A percentile compares a stretch with the other conserved stretches of the same genome.
Evolutionary conservation across 2,113 vertebrate species (phyloP).

Genomic region (Apteryx owenii): DNA sequence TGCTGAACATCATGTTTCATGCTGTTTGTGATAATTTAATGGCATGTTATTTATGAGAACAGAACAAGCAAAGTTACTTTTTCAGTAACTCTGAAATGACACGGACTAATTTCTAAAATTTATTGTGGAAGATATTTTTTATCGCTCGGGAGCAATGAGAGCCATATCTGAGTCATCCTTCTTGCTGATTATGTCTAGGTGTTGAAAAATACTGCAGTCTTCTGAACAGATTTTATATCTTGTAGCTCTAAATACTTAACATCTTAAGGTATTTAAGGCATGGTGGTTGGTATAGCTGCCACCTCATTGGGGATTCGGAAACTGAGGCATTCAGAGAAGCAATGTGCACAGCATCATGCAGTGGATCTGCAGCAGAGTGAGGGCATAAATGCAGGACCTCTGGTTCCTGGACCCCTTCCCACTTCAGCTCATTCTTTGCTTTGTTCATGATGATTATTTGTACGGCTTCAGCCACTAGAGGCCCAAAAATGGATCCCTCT

Average conservation of each 20-base stretch:
- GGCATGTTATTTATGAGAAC: conserved; percentile 49
- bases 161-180: conserved; percentile 33
- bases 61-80: conserved; percentile 47
- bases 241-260: neutral
- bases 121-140: conserved; percentile 38
- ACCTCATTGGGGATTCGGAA: neutral
- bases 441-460: neutral
- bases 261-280: neutral
- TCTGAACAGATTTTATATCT: neutral
- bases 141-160: conserved; percentile 13
- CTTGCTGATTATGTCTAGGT: conserved; percentile 34
- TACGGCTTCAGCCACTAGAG: neutral
- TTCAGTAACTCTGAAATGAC: neutral
- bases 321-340: neutral
- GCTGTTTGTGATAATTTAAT: conserved; percentile 36
- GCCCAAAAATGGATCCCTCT: neutral
- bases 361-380: neutral
- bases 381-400: neutral
- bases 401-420: neutral
- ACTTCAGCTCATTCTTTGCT: neutral
- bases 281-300: neutral
- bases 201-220: conserved; percentile 3
- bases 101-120: conserved; percentile 52
- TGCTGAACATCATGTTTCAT: neutral
- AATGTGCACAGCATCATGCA: rapidly evolving